Base-by-base conservation (phyloP, 2,797 vertebrate species). In the Esox lucius region DNA sequence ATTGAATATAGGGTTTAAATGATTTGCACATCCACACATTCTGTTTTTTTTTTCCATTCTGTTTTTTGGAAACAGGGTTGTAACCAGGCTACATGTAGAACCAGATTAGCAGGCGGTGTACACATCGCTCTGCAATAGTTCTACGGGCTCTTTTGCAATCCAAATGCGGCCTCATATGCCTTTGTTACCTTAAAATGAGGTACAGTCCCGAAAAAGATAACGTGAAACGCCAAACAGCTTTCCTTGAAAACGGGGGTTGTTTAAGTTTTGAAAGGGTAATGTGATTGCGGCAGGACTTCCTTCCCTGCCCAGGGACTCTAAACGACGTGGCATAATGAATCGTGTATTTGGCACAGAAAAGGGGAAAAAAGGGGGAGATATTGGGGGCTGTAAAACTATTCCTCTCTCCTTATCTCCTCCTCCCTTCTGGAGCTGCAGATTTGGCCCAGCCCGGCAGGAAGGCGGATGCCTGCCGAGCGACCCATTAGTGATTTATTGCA, bases 401-500 rank as follows among this genome's bases (percentile, higher is more conserved):
- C 64, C 64, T 19, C 64, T 66, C 31, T 31, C 64, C 31, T 66
- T 66, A 66, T 66, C 28, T 66, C 31, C 64, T 66, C 26, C 28
- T 66, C 64, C 64, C 28, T 31, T 66, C 28, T 33, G 64, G 64
- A 66, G 17, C 64, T 17, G 64, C 28, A 66, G 64, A 31, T 66
- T 5, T 31, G 64, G 28, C 13, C 31, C 17, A 26, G 64, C 26
- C 64, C 64, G 6, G 64, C 17, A 66, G 64, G 16, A 66, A 8
- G 31, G 64, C 7, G 31, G 2, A 66, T 64, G 26, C 26, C 64
- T 33, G 31, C 28, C 26, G 28, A 33, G 64, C 64, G 26, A 33
- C 5, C 64, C 64, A 33, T 66, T 51, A 71, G 70, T 24, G 70
- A 68, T 68, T 39, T 39, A 68, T 68, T 17, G n/a, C 17, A 68